Conservation (phyloP, 2,113 vertebrate genomes). For the Chaenocephalus aceratus region DNA sequence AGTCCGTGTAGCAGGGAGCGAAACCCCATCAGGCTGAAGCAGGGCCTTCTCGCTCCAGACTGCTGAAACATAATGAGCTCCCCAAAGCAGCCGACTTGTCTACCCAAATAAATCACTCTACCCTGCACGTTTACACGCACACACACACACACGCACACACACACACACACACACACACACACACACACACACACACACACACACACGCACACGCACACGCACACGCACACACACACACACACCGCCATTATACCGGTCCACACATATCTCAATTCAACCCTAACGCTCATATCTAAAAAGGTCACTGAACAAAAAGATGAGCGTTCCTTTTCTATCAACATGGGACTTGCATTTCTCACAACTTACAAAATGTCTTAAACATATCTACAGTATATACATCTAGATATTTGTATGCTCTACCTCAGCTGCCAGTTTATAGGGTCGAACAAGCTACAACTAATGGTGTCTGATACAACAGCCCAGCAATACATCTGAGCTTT, state of each 20-base stretch:
- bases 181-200: constrained; percentile 33
- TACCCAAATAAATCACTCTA: constrained; percentile 80
- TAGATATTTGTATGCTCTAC: background rate
- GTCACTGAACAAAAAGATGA: too few relatives aligned
- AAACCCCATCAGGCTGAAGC: constrained; percentile 78
- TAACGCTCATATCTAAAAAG: too few relatives aligned
- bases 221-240: constrained; percentile 48
- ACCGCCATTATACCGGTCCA: background rate
- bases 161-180: constrained; percentile 17
- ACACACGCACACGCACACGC: constrained; percentile 41
- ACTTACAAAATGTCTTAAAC: background rate
- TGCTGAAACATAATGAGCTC: constrained; percentile 82
- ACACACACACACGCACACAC: constrained; percentile 4
- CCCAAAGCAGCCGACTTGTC: constrained; percentile 79
- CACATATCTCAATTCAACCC: too few relatives aligned
- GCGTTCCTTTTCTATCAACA: too few relatives aligned
- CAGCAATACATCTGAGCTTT: background rate
- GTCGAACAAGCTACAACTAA: background rate
- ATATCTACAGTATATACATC: background rate
- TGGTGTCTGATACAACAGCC: background rate
- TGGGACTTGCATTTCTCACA: background rate
- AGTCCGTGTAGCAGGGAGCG: constrained; percentile 70
- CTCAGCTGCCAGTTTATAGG: background rate
- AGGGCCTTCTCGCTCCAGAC: constrained; percentile 72
- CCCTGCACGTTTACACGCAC: constrained; percentile 26